Percentiles rank a stretch among this genome's conserved stretches.
Evolutionary conservation across 2,113 vertebrate genomes (phyloP).

Genomic region (Chionodraco myersi): DNA sequence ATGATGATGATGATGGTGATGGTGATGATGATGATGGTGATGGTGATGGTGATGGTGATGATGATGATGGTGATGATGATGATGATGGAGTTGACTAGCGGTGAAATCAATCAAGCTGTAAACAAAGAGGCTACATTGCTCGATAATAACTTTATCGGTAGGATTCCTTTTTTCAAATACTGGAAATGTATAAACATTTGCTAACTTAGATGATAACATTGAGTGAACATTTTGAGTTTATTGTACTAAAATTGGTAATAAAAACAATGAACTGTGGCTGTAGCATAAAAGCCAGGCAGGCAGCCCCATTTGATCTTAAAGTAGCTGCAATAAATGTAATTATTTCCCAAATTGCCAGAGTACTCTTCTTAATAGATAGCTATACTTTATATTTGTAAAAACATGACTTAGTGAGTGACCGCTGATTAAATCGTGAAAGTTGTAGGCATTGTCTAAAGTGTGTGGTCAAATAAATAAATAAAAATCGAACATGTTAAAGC

Average conservation of each 20-base stretch:
- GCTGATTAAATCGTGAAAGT: not conserved
- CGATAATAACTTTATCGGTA: too few species aligned
- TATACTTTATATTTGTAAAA: not conserved
- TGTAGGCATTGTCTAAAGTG: not conserved
- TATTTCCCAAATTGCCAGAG: not conserved
- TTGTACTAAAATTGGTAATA: not conserved
- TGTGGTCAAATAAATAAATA: not conserved
- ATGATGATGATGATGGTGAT: not conserved
- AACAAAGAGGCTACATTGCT: not conserved
- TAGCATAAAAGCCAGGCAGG: not conserved
- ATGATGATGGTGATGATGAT: too few species aligned
- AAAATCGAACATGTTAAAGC: not conserved
- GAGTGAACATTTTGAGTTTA: not conserved
- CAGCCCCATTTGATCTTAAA: too few species aligned
- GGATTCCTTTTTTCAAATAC: too few species aligned
- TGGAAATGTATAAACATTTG: too few species aligned
- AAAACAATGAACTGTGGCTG: not conserved
- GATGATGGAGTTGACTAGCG: not conserved
- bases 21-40: too few species aligned
- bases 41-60: too few species aligned
- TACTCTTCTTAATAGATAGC: not conserved
- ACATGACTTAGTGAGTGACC: not conserved
- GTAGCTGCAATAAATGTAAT: not conserved
- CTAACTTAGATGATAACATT: not conserved
- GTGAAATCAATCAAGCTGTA: not conserved